A percentile compares a stretch with the other conserved stretches of the same genome.
phyloP scores from a whole-genome alignment of 2,888 invertebrate species.

The Morinoia aosen region DNA sequence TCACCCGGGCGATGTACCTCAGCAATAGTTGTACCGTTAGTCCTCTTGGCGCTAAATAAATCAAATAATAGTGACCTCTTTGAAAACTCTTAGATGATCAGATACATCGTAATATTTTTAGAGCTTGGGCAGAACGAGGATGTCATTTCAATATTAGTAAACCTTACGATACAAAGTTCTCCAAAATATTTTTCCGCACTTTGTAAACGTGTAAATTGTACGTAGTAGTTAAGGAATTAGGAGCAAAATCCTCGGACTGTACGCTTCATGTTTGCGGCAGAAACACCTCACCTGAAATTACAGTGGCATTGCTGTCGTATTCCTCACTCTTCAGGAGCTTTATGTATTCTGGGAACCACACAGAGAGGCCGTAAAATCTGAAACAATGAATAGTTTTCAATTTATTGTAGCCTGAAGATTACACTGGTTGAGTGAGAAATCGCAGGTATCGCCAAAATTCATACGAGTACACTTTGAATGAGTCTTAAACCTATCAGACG shows the following conservation, averaged over 20 bases:
- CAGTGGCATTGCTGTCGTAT: conserved; percentile 69
- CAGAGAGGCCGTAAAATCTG: conserved; percentile 76
- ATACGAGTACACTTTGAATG: neutral
- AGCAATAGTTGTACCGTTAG: too few species aligned
- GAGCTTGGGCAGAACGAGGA: too few species aligned
- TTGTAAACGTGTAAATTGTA: neutral
- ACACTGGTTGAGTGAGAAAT: neutral
- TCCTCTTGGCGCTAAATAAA: too few species aligned
- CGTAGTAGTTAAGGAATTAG: neutral
- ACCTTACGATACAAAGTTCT: too few species aligned
- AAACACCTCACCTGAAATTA: conserved; percentile 68
- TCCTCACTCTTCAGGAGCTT: conserved; percentile 72
- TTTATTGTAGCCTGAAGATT: neutral
- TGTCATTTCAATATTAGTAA: too few species aligned
- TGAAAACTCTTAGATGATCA: too few species aligned
- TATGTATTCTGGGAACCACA: conserved; percentile 77
- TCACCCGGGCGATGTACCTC: too few species aligned
- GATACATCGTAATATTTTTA: too few species aligned
- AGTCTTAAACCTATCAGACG: neutral
- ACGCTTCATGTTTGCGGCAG: neutral
- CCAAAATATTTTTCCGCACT: too few species aligned
- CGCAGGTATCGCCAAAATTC: neutral
- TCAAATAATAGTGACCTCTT: too few species aligned
- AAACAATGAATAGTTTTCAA: conserved; percentile 44
- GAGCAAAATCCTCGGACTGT: neutral